A percentile compares a stretch with the other conserved stretches of the same genome.
Evolutionary conservation across 2,113 vertebrate species (phyloP).

Genomic region (Chamaetylas fuelleborni): DNA sequence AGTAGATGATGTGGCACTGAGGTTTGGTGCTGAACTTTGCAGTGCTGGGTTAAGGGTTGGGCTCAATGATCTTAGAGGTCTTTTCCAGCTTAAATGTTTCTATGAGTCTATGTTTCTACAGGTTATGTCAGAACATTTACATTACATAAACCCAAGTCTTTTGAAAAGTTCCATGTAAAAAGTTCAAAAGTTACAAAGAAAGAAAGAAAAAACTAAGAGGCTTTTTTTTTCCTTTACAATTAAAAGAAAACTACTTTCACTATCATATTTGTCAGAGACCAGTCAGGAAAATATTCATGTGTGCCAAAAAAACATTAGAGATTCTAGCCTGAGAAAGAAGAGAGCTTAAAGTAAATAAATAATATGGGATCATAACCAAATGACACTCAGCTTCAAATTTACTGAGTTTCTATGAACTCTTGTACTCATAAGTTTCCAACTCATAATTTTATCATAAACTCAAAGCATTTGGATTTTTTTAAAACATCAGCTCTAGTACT

Average conservation of each 20-base stretch:
- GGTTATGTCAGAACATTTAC: background rate
- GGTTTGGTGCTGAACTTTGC: background rate
- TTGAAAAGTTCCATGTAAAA: background rate
- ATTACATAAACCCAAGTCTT: background rate
- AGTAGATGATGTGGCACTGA: background rate
- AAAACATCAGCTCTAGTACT: background rate
- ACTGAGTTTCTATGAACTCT: background rate
- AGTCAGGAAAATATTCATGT: background rate
- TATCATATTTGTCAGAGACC: background rate
- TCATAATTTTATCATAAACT: background rate
- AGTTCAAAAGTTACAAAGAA: background rate
- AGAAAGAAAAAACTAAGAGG: background rate
- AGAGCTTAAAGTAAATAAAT: background rate
- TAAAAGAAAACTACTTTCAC: background rate
- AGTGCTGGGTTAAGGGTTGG: background rate
- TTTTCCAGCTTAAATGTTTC: background rate
- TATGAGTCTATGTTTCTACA: background rate
- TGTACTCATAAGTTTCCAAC: background rate
- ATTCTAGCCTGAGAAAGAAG: background rate
- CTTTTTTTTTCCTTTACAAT: background rate
- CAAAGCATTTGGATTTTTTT: background rate
- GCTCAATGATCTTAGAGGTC: background rate
- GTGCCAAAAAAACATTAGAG: background rate
- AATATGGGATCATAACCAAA: background rate
- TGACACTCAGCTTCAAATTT: background rate